A percentile compares a stretch with the other conserved stretches of the same genome.
Conservation (phyloP, 92 coral and sea anemone genomes). For the Umimayanthus kanabou region DNA sequence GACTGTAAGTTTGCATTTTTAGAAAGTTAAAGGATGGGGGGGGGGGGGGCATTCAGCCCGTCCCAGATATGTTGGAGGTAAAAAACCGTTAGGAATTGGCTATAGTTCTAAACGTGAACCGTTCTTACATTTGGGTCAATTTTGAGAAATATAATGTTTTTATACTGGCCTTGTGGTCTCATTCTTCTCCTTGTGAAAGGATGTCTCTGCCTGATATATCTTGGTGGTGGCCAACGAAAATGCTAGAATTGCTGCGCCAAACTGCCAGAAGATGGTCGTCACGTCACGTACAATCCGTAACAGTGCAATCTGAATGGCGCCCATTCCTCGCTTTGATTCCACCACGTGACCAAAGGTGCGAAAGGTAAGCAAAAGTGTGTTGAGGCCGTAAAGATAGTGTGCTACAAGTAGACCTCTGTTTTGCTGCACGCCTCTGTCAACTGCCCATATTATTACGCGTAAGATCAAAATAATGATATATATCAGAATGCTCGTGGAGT, state of each 20-base stretch:
- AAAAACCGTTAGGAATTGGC: too few species aligned
- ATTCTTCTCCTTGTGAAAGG: conserved; percentile 11
- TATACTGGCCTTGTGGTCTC: background rate
- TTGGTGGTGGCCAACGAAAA: conserved; percentile 75
- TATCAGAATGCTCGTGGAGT: conserved; percentile 43
- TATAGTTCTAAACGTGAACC: too few species aligned
- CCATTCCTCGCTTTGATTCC: conserved; percentile 50
- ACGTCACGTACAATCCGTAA: conserved; percentile 50
- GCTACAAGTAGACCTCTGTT: conserved; percentile 56
- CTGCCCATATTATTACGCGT: conserved; percentile 51
- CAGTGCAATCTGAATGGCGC: conserved; percentile 71
- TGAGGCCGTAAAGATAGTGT: conserved; percentile 65
- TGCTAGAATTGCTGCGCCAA: conserved; percentile 61
- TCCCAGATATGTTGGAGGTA: too few species aligned
- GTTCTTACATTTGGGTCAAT: too few species aligned
- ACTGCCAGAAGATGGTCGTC: conserved; percentile 61
- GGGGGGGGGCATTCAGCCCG: too few species aligned
- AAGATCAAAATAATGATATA: conserved; percentile 43
- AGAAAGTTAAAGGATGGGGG: too few species aligned
- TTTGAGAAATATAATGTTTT: too few species aligned
- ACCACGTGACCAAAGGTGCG: conserved; percentile 73
- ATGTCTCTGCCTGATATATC: conserved; percentile 57
- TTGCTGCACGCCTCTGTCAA: conserved; percentile 28
- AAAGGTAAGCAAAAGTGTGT: conserved; percentile 66
- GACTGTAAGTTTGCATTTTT: too few species aligned